Conservation (phyloP, 2,113 vertebrate genomes). For the Riparia riparia region DNA sequence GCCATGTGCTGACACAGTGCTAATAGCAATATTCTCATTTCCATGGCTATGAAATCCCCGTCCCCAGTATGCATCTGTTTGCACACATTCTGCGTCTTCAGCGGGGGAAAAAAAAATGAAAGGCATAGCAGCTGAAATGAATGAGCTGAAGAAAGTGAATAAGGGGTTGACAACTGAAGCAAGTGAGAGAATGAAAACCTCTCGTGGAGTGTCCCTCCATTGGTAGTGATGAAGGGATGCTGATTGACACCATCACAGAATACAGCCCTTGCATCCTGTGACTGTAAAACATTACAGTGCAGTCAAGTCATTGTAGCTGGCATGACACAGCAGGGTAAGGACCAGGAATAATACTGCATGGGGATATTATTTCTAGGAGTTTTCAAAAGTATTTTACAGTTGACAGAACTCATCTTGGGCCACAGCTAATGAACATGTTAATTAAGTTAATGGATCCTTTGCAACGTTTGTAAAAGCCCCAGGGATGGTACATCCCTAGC, state of each 20-base stretch:
- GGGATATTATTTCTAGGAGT: neutral
- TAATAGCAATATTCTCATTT: neutral
- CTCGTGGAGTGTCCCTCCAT: rapidly evolving
- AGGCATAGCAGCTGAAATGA: neutral
- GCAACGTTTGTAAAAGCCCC: neutral
- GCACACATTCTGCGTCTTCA: neutral
- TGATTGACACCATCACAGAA: neutral
- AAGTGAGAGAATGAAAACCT: neutral
- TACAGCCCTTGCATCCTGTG: neutral
- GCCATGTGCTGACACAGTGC: neutral
- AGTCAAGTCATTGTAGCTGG: neutral
- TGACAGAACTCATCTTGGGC: neutral
- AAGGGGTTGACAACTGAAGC: neutral
- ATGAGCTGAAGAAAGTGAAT: neutral
- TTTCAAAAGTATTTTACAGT: neutral
- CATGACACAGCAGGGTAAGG: neutral
- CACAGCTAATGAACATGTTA: neutral
- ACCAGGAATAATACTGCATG: neutral
- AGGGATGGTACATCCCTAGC: neutral
- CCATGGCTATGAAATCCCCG: neutral
- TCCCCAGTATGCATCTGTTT: neutral
- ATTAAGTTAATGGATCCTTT: neutral
- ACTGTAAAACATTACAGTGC: neutral
- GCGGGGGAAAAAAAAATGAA: neutral
- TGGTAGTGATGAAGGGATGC: neutral